Base-by-base conservation (phyloP, 2,888 invertebrate genomes). In the Erebia epiphron region DNA sequence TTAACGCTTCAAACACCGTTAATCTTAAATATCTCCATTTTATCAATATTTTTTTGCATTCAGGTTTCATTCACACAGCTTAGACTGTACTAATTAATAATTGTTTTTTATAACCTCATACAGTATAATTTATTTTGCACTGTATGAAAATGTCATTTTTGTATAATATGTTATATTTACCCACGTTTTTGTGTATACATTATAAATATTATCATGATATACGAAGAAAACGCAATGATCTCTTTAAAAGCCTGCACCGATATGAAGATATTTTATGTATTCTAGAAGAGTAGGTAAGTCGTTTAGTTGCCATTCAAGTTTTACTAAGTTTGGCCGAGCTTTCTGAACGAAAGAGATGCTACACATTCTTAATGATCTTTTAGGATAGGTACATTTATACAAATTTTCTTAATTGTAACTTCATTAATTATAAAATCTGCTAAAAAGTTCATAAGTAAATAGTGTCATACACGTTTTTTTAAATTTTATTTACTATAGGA, bases 21-120 rank as follows among this genome's bases (percentile, higher is more conserved):
- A 60, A 46, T 46, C 46, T 60, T 16, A 41, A 61, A 61, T 46
- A 61, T 61, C 46, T 46, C 61, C 16, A 35, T 43, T 35, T 5
- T 14, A 9, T 58, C 1, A 26, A 14, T 11, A 8, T 26, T 41
- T 41, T 41, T 60, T 60, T 60, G 46, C 46, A 8, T 11, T 61
- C 18, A 13, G 9, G 13, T 58, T 41, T 58, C 16, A 4, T 14
- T 49, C 13, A 49, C 3, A 50, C 35, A 50, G n/a, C 8, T 8
- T n/a, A n/a, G n/a, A 8, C 50, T 56, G 21, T 56, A 56, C 21
- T 26, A 4, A 56, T 7, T 21, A 56, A 26, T 56, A 56, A 26
- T 21, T 21, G 9, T 56, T 13, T 3, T 35, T 35, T 35, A 35
- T 35, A 35, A 35, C 35, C 35, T 35, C 35, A 35, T 26, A 3